Base-by-base conservation (phyloP, 2,888 invertebrate species). In the Phania funesta region DNA sequence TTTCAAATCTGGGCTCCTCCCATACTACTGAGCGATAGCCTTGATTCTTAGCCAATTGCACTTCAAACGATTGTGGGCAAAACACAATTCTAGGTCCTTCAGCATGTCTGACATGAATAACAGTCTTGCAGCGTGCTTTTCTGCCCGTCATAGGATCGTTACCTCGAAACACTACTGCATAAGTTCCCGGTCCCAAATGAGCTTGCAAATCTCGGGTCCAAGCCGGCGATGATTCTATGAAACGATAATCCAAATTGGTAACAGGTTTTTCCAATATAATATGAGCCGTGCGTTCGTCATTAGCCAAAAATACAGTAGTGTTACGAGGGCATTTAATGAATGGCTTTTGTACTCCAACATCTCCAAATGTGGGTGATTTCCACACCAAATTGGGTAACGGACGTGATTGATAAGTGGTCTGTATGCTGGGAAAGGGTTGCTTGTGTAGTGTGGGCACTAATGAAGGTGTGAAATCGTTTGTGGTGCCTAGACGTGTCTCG, bases 171-270 rank as follows among this genome's bases (percentile, higher is more conserved):
- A 91, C 92, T 50, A 95, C 90, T 81, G 92, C 91, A 70, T 93
- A 93, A 6, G 91, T 91, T 26, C 95, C 95, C 0, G 92, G 91
- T 3, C 92, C 92, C 64, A 95, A 90, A 84, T 93, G 92, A 22
- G 92, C 93, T 84, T 92, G 92, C 79, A 94, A 90, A 80, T 92
- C 91, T 84, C 92, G 93, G 0, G 93, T 94, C 94, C 94, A 94
- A 2, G 91, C 84, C 2, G 95, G 94, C 54, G 92, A 91, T 0
- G 94, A 92, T 32, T 92, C 92, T 35, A 94, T 92, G 85, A 93
- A 92, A 84, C 93, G 93, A 83, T 93, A 94, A 87, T 94, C 94
- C 86, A 94, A 92, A 88, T 94, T 94, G 35, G 94, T 93, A 86
- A 93, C 89, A 0, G 93, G 93, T 70, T 88, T 88, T 26, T 90